Conservation (phyloP, 2,888 invertebrate species). For the Xanthorhoe spadicearia region DNA sequence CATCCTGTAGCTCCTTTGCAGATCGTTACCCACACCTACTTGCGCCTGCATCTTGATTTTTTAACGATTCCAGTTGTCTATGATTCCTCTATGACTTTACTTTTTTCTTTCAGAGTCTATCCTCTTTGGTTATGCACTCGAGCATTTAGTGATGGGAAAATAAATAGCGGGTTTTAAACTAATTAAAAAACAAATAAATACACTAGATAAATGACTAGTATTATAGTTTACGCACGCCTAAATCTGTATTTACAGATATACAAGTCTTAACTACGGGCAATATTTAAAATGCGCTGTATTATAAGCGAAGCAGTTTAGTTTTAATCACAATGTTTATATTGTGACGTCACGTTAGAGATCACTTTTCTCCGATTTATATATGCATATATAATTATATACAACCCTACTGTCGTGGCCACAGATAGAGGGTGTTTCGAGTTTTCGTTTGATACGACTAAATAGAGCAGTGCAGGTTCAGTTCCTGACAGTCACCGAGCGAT, state of each 20-base stretch:
- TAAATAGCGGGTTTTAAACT: constrained; percentile 36
- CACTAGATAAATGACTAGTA: constrained; percentile 84
- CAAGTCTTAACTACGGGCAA: constrained; percentile 65
- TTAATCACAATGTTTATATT: constrained; percentile 74
- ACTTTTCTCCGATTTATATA: constrained; percentile 76
- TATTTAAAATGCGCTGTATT: constrained; percentile 69
- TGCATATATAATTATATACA: constrained; percentile 80
- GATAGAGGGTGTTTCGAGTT: constrained; percentile 77
- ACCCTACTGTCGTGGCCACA: constrained; percentile 78
- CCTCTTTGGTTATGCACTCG: constrained; percentile 68
- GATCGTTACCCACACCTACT: constrained; percentile 73
- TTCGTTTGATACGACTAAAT: constrained; percentile 69
- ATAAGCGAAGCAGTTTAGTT: constrained; percentile 63
- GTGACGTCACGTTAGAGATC: constrained; percentile 84
- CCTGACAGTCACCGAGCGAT: constrained; percentile 80
- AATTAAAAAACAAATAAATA: constrained; percentile 66
- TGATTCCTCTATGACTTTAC: constrained; percentile 9
- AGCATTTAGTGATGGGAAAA: constrained; percentile 46
- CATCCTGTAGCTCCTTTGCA: constrained; percentile 82
- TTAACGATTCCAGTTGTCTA: constrained; percentile 38
- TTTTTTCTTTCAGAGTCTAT: constrained; percentile 7
- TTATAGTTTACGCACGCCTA: constrained; percentile 71
- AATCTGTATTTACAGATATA: constrained; percentile 60
- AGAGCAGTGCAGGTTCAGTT: constrained; percentile 78
- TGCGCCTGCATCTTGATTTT: constrained; percentile 77